Evolutionary conservation across 2,113 vertebrate genomes (phyloP).

Genomic region (Calypte anna): DNA sequence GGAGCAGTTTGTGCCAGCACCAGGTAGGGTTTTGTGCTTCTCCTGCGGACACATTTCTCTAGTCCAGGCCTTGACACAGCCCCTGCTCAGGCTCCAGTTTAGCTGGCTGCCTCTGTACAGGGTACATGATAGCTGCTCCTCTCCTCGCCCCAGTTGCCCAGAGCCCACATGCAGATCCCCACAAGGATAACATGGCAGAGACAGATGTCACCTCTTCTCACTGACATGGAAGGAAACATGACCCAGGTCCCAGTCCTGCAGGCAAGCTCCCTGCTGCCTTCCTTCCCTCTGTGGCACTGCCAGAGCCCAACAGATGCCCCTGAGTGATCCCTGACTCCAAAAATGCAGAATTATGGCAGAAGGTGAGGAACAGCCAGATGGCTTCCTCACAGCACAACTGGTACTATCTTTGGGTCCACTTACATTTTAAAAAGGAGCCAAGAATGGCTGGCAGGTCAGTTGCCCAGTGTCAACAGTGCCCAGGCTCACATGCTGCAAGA

Average conservation of each 20-base stretch:
- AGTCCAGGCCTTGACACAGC: background rate
- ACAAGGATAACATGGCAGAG: background rate
- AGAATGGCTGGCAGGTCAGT: background rate
- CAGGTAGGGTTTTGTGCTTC: background rate
- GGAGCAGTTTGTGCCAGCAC: background rate
- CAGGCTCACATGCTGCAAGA: background rate
- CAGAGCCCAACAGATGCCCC: background rate
- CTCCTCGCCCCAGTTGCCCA: background rate
- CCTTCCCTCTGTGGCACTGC: background rate
- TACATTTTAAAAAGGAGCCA: background rate
- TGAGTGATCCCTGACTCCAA: background rate
- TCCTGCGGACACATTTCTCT: background rate
- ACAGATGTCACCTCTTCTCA: background rate
- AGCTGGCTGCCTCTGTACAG: background rate
- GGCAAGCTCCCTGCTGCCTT: background rate
- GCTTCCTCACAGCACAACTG: background rate
- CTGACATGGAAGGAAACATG: background rate
- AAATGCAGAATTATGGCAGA: background rate
- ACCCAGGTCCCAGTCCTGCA: background rate
- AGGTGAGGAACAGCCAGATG: background rate
- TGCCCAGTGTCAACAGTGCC: accelerated
- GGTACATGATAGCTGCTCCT: background rate
- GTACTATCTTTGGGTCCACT: accelerated
- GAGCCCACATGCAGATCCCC: background rate
- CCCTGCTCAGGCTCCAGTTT: background rate